Evolutionary conservation across 2,113 vertebrate species (phyloP), one percentile per base, ranked within the genome.

Genomic region (Ochotona curzoniae): DNA sequence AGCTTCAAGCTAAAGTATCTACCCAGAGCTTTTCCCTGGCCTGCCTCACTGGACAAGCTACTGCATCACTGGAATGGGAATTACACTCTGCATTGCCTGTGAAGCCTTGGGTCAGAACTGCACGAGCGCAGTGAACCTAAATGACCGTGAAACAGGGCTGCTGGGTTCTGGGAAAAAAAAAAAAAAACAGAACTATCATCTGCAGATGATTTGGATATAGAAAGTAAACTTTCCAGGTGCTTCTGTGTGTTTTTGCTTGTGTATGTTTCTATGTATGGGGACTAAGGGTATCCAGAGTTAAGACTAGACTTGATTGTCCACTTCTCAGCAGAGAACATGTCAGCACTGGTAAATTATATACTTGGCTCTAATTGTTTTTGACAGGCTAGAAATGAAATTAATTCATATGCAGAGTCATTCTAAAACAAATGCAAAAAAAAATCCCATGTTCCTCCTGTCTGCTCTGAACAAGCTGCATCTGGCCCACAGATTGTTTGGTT

Each of bases 401-500:
- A 88, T 67, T 90, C 87, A 81, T 21, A 93, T 70, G 51, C n/a
- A 84, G 66, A 57, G n/a, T 89, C 66, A 69, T 28, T 87, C 89
- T 71, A 90, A 91, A 87, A 57, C 38, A 88, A 90, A 89, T 20
- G 32, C 64, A 66, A 54, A 83, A 71, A 57, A 93, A 83, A 32
- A 71, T 38, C n/a, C 18, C 3, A 0, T 76, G 25, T 84, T 83
- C n/a, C 7, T 73, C 26, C 61, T 18, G 20, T 54, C 47, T 66
- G 74, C 28, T 38, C 44, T 30, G 26, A 87, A 32, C 47, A 71
- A 91, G 71, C 54, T 93, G 69, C 6, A 35, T 87, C 76, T 91
- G 80, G 32, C 51, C 79, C 63, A 57, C 74, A 87, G 67, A 74
- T 96, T 78, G 63, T 74, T 95, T 95, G 38, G 67, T 95, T 95